A percentile compares a stretch with the other conserved stretches of the same genome.
Conservation (phyloP, 2,797 vertebrate genomes). For the Labeo calbasu region DNA sequence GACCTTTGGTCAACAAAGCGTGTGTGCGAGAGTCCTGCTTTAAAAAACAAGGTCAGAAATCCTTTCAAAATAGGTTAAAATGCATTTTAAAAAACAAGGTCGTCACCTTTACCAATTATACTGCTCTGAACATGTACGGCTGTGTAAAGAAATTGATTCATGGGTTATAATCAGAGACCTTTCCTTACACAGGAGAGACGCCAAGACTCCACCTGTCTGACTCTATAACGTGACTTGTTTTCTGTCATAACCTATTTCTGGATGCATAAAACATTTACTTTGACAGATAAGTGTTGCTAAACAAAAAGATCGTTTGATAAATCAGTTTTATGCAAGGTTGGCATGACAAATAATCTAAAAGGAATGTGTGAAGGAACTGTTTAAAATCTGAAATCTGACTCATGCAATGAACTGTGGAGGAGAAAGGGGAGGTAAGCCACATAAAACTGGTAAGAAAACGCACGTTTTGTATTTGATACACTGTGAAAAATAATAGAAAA, state of each 20-base stretch:
- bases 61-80: not conserved
- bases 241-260: constrained; percentile 25
- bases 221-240: not conserved
- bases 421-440: not conserved
- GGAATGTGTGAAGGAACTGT: constrained; percentile 14
- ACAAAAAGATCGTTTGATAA: constrained; percentile 11
- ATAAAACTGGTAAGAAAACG: not conserved
- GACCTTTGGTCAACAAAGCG: constrained; percentile 42
- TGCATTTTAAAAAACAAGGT: not conserved
- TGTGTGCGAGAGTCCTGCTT: not conserved
- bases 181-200: constrained; percentile 1
- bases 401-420: not conserved
- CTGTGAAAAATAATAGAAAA: not conserved
- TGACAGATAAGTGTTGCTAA: not conserved
- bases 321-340: constrained; percentile 4
- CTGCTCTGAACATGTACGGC: not conserved
- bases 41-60: constrained; percentile 4
- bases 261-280: constrained; percentile 8
- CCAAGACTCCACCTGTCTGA: constrained; percentile 19
- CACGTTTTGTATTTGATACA: no score
- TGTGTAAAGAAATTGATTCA: not conserved
- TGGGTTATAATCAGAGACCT: not conserved
- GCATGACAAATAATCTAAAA: constrained; percentile 32
- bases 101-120: not conserved
- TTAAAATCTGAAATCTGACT: constrained; percentile 7